Base-by-base conservation (phyloP, 64 coral and sea anemone genomes). In the Porites lutea region DNA sequence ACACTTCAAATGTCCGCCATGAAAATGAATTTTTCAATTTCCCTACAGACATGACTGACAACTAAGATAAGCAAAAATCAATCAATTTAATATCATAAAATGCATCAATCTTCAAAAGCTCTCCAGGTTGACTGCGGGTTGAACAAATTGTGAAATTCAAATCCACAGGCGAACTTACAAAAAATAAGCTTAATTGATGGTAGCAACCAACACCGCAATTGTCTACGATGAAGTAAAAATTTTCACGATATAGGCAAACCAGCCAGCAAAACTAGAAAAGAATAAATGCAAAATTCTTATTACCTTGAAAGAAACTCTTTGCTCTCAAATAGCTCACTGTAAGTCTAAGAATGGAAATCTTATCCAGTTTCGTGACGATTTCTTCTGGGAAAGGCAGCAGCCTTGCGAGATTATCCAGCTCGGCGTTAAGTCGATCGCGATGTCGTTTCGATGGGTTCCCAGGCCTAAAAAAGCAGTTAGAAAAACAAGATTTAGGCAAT, bases 271-370 rank as follows among this genome's bases (percentile, higher is more conserved):
- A 75, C 61, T 45, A 68, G 9, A 52, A 44, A 84, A 44, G 53
- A 65, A 82, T 44, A 48, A 37, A 54, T 76, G 14, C 84, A 92
- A 96, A 92, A 54, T 21, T 63, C 71, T 82, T 13, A 69, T 95
- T 79, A 99, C 97, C 97, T 99, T 99, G 97, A 54, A 99, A 99
- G 84, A 96, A 99, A 79, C 97, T 99, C 90, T 99, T 99, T 15
- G 97, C 97, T 63, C 94, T 96, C 71, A 99, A 85, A 88, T 99
- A 99, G 94, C 97, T 99, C 43, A 99, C 97, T 91, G 97, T 99
- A 50, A 99, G 87, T 88, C 97, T 92, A 84, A 99, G 94, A 93
- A 99, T 99, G 10, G 97, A 99, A 59, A 99, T 99, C 90, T 99
- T 99, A 94, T 99, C 97, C 88, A 99, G 71, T 90, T 99, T 99